Evolutionary conservation across 1,140 invertebrate species (phyloP).

Genomic region (Zophobas atratus): DNA sequence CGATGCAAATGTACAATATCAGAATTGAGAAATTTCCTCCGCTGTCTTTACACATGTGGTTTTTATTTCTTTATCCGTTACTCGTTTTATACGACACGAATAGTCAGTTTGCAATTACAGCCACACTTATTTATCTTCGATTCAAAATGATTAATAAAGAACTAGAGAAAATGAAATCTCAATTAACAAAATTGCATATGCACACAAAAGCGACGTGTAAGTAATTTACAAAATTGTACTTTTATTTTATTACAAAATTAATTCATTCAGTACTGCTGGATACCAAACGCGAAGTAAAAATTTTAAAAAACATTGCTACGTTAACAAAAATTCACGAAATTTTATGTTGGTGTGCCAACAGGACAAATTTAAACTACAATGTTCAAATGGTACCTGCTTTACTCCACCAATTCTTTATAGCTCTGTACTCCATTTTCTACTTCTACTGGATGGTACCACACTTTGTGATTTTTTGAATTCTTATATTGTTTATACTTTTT

Average conservation of each 20-base stretch:
- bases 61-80: slow-evolving; percentile 25
- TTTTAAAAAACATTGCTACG: slow-evolving; percentile 22
- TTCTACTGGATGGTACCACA: slow-evolving; percentile 46
- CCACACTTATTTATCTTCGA: slow-evolving; percentile 27
- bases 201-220: slow-evolving; percentile 3
- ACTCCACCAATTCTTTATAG: slow-evolving; percentile 26
- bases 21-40: slow-evolving; percentile 32
- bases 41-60: slow-evolving; percentile 21
- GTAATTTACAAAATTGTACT: neutral
- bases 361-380: slow-evolving; percentile 31
- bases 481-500: slow-evolving; percentile 4
- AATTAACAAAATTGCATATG: neutral
- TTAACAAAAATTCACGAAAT: slow-evolving; percentile 33
- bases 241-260: no score
- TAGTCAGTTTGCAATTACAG: slow-evolving; percentile 23
- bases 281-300: neutral
- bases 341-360: slow-evolving; percentile 30
- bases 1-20: slow-evolving; percentile 32
- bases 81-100: slow-evolving; percentile 20
- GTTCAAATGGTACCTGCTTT: slow-evolving; percentile 16
- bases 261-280: neutral
- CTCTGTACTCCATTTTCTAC: slow-evolving; percentile 32
- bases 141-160: slow-evolving; percentile 44
- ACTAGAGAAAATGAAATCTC: slow-evolving; percentile 18
- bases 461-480: neutral